A percentile compares a stretch with the other conserved stretches of the same genome.
phyloP scores from a whole-genome alignment of 2,113 vertebrate species.

The Steatornis caripensis region DNA sequence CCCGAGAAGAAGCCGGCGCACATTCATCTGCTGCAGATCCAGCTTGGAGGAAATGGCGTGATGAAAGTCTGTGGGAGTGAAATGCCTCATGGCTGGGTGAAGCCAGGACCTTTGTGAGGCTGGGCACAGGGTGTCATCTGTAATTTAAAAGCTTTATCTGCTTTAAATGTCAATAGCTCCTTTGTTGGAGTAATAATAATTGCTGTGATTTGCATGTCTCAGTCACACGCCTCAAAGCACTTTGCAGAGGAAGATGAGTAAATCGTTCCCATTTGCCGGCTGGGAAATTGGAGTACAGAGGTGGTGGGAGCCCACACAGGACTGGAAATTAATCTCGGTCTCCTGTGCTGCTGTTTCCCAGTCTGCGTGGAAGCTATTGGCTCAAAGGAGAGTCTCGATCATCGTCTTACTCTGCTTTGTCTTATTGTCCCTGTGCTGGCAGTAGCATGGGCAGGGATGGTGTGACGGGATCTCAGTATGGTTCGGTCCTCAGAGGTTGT shows the following conservation, averaged over 20 bases:
- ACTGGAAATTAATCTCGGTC: not conserved
- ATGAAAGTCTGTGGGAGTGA: not conserved
- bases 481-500: not conserved
- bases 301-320: not conserved
- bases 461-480: not conserved
- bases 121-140: not conserved
- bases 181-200: constrained; percentile 37
- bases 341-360: not conserved
- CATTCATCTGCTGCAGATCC: not conserved
- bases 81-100: not conserved
- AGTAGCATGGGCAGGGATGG: not conserved
- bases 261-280: not conserved
- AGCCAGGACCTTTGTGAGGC: not conserved
- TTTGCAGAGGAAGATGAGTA: not conserved
- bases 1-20: accelerated
- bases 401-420: accelerated
- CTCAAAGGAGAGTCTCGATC: not conserved
- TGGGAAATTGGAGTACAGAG: not conserved
- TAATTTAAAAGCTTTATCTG: constrained; percentile 19
- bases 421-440: not conserved
- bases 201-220: constrained; percentile 9
- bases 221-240: not conserved
- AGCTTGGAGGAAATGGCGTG: not conserved
- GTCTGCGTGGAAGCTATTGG: not conserved
- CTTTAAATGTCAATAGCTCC: constrained; percentile 21